Evolutionary conservation across 2,797 vertebrate species (phyloP).

Genomic region (Champsocephalus esox): DNA sequence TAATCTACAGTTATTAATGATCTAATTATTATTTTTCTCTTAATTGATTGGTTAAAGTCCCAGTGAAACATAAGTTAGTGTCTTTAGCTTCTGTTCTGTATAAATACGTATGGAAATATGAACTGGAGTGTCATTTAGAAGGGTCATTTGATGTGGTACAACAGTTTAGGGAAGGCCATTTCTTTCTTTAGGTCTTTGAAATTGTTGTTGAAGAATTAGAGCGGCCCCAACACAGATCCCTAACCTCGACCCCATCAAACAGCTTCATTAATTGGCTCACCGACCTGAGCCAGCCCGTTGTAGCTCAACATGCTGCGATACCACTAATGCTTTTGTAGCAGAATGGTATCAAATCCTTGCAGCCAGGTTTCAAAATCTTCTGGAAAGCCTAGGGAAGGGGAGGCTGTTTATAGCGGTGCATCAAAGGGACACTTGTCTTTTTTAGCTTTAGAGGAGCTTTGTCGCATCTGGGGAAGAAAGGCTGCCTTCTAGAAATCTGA

Average conservation of each 20-base stretch:
- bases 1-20: neutral
- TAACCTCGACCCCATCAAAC: constrained; percentile 22
- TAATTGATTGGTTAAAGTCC: neutral
- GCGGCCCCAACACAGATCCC: constrained; percentile 6
- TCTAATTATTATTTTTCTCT: neutral
- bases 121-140: too few relatives aligned
- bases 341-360: constrained; percentile 34
- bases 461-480: constrained; percentile 11
- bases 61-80: too few relatives aligned
- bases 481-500: neutral
- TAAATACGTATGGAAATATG: too few relatives aligned
- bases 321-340: constrained; percentile 32
- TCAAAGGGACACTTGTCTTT: neutral
- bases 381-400: constrained; percentile 3
- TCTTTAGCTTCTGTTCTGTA: too few relatives aligned
- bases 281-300: constrained; percentile 21
- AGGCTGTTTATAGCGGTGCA: constrained; percentile 1
- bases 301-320: constrained; percentile 20
- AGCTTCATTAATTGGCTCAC: constrained; percentile 25
- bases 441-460: constrained; percentile 18
- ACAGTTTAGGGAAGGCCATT: neutral
- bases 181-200: neutral
- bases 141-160: too few relatives aligned
- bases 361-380: constrained; percentile 18
- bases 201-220: constrained; percentile 25